Base-by-base conservation (phyloP, 2,888 invertebrate genomes). In the Thyatira batis region DNA sequence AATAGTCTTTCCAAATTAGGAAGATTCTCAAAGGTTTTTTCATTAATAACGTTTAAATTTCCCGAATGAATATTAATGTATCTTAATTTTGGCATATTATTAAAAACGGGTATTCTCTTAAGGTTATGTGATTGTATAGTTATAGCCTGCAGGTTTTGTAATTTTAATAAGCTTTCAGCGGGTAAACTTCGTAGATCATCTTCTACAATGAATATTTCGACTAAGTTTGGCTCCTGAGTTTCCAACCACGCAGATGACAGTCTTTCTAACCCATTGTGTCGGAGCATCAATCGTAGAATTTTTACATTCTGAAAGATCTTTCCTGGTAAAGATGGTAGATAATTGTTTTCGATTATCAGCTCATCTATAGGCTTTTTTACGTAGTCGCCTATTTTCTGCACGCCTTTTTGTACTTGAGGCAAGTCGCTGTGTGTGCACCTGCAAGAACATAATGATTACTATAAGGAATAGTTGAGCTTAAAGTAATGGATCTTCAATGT, bases 371-470 rank as follows among this genome's bases (percentile, higher is more conserved):
- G 95, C 51, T 93, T 93, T 58, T 92, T 93, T 50, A 96, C 88
- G 57, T 93, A 93, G 50, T 94, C 93, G 58, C 95, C 94, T 30
- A 96, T 92, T 44, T 95, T 93, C 69, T 95, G 94, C 9, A 97
- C 84, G 8, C 96, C 96, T 73, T 94, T 95, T 63, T 95, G 84
- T 13, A 97, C 96, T 78, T 95, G 95, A 4, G 95, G 94, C 54
- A 97, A 87, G 76, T 97, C 97, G 90, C 97, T 97, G 91, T 97
- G 97, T n/a, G 97, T 97, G 81, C 97, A 97, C 97, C 97, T 97
- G 84, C 3, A 90, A 87, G 27, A 3, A 20, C n/a, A n/a, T n/a
- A n/a, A n/a, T n/a, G n/a, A n/a, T n/a, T n/a, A n/a, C n/a, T n/a
- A n/a, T n/a, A n/a, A n/a, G n/a, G n/a, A n/a, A n/a, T n/a, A n/a